phyloP scores from a whole-genome alignment of 1,140 invertebrate genomes.

The Drosophila kepulauana region DNA sequence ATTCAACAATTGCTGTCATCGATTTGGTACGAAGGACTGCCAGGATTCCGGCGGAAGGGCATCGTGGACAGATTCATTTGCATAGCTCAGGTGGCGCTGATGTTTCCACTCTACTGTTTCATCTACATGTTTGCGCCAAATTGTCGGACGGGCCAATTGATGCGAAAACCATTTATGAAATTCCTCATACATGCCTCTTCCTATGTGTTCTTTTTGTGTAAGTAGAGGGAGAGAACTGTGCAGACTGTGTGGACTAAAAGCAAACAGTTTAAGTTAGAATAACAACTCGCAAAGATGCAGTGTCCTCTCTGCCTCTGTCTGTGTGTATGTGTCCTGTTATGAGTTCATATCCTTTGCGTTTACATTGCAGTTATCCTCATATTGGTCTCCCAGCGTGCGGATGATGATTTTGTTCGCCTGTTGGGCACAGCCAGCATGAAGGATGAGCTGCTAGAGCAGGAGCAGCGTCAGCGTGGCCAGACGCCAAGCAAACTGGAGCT shows the following conservation, averaged over 20 bases:
- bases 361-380: constrained; percentile 91
- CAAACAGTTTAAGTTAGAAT: constrained; percentile 40
- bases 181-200: constrained; percentile 96
- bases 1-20: constrained; percentile 96
- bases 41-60: constrained; percentile 93
- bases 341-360: constrained; percentile 30
- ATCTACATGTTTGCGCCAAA: constrained; percentile 93
- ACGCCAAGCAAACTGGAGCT: constrained; percentile 92
- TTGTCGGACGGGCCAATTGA: constrained; percentile 90
- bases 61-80: constrained; percentile 89
- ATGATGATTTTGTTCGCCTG: constrained; percentile 90
- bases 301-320: neutral
- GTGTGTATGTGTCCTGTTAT: neutral
- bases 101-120: constrained; percentile 94
- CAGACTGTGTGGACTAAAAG: constrained; percentile 23
- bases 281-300: constrained; percentile 13
- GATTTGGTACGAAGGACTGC: constrained; percentile 96
- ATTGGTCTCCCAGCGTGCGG: constrained; percentile 93
- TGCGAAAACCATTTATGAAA: constrained; percentile 97
- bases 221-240: constrained; percentile 74
- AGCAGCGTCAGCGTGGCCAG: constrained; percentile 91
- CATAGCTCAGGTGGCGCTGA: constrained; percentile 90
- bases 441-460: constrained; percentile 87
- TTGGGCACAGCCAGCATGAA: constrained; percentile 90
- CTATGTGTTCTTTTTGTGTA: constrained; percentile 95